Evolutionary conservation across 2,113 vertebrate genomes (phyloP), one percentile per base, ranked within the genome.

Genomic region (Oncorhynchus mykiss): DNA sequence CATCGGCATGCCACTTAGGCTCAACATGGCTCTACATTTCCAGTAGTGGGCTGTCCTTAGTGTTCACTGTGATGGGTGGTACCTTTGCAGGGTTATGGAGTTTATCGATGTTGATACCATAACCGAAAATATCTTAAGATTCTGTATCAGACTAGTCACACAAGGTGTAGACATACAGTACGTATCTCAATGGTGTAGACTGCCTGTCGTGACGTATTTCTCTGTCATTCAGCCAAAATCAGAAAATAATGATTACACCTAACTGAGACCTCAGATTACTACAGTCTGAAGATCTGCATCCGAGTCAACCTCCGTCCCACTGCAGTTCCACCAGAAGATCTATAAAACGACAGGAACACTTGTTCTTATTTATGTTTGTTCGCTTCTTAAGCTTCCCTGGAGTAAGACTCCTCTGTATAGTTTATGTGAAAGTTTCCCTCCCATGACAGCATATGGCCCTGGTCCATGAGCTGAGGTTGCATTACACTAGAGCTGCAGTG

Each of bases 301-400:
- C 8, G 9, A 64, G 60, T 64, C 60, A 3, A 8, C 20, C 62
- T 25, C 22, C 22, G 0, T 64, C 62, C 8, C 22, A n/a, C 22
- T 25, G 22, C 6, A 64, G 62, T 11, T n/a, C 11, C 62, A 64
- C 20, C 9, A n/a, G n/a, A 25, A n/a, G 62, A 64, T 25, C 62
- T n/a, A 24, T n/a, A 25, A 20, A 64, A n/a, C 9, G 62, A 24
- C 9, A 64, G 62, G n/a, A 64, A 11, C 2, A 24, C 62, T 25
- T 64, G 62, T n/a, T 64, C n/a, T 64, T 64, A 64, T 64, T 64
- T 64, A n/a, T 64, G 62, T 64, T 64, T 24, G n/a, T 64, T 64
- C 2, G 9, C 7, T 64, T 6, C 20, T 22, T 8, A 9, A 24
- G 20, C 62, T 64, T 22, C 18, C 62, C 62, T 64, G 22, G 20